Conservation (phyloP, 2,888 invertebrate genomes). For the Boloria selene region DNA sequence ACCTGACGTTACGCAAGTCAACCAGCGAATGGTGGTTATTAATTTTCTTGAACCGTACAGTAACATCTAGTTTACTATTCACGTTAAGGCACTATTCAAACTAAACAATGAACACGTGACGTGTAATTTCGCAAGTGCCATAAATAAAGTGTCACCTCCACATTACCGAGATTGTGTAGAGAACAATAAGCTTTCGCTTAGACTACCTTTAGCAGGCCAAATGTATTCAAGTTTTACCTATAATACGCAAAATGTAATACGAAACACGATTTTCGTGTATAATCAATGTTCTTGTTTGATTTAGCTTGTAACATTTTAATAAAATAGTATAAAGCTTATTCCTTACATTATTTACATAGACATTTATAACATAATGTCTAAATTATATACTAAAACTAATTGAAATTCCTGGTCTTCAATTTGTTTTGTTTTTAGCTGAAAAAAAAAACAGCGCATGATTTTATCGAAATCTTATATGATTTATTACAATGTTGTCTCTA, state of each 20-base stretch:
- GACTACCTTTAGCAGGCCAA: slow-evolving; percentile 26
- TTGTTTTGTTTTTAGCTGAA: neutral
- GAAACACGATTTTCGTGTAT: slow-evolving; percentile 31
- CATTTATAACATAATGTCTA: slow-evolving; percentile 1
- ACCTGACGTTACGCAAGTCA: slow-evolving; percentile 27
- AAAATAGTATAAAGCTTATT: neutral
- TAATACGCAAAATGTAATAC: slow-evolving; percentile 26
- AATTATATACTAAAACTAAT: neutral
- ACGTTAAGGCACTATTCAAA: slow-evolving; percentile 43
- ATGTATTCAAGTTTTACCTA: slow-evolving; percentile 33
- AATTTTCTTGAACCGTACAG: slow-evolving; percentile 38
- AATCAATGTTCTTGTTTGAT: slow-evolving; percentile 32
- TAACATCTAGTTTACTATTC: slow-evolving; percentile 41
- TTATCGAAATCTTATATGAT: neutral
- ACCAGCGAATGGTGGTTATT: slow-evolving; percentile 33
- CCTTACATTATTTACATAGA: slow-evolving; percentile 9
- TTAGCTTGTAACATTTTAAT: slow-evolving; percentile 16
- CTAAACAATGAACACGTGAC: slow-evolving; percentile 43
- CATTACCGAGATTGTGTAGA: slow-evolving; percentile 44
- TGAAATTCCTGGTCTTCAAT: neutral
- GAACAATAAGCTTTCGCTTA: slow-evolving; percentile 44
- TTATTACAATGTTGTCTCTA: slow-evolving; percentile 30
- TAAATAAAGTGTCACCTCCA: slow-evolving; percentile 48
- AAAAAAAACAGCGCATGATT: neutral
- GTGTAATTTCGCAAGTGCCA: slow-evolving; percentile 46